Evolutionary conservation across 2,113 vertebrate genomes (phyloP), one percentile per base, ranked within the genome.

Genomic region (Oryzias woworae): DNA sequence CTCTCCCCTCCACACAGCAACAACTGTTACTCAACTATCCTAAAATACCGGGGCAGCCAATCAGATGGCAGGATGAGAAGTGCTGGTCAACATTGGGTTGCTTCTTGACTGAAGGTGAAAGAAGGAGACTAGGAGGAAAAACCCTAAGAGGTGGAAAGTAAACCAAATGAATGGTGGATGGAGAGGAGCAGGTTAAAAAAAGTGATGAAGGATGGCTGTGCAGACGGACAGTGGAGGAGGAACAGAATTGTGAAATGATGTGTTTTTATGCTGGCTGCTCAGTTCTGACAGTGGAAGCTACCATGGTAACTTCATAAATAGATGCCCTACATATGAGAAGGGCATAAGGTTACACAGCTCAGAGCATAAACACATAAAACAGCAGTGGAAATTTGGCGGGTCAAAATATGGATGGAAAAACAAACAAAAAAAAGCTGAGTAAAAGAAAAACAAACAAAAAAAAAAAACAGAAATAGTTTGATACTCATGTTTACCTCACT

Each of bases 241-340:
- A 69, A 65, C 42, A 47, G 72, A 31, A 71, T 58, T 2, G 43
- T 8, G 56, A 80, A 80, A 86, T 78, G 70, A 80, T 82, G 73
- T 70, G 73, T 82, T 75, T 7, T 46, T 69, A 56, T 77, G 67
- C 62, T 74, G 50, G 75, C 63, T 81, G 76, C 74, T 72, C 71
- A 17, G 17, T 63, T 74, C 69, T 3, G 62, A 62, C 71, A 75
- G 58, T 58, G 61, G 75, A 58, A 72, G 87, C 81, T 89, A 58
- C 87, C 87, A 89, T 88, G 87, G 87, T 75, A 86, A 89, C 84
- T 71, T 88, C 78, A 78, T 79, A 87, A 85, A 88, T 84, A 89
- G 81, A 78, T 81, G 80, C 53, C 85, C 81, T 88, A 87, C 76
- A 85, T 79, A 81, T 85, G 59, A 65, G 66, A 68, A 73, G 77